Percentiles rank a stretch among this genome's conserved stretches.
phyloP scores from a whole-genome alignment of 2,113 vertebrate genomes.

The Ploceus nigricollis region DNA sequence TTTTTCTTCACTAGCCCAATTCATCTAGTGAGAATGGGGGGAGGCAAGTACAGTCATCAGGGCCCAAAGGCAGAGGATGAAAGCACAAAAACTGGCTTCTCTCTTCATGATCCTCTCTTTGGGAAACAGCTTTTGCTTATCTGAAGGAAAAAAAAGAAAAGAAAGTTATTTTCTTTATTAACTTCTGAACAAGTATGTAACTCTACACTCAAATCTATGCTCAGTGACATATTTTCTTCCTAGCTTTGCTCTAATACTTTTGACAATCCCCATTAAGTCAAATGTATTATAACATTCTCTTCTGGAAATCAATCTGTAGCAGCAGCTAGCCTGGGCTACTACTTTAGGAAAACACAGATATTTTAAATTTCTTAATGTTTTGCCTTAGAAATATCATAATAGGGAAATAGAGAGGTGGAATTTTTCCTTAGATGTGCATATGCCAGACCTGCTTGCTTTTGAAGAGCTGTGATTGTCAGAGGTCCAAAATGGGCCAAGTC shows the following conservation, averaged over 20 bases:
- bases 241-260: background rate
- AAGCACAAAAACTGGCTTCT: background rate
- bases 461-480: background rate
- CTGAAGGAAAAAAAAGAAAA: background rate
- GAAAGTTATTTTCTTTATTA: background rate
- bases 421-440: background rate
- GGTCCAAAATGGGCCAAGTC: conserved; percentile 28
- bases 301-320: background rate
- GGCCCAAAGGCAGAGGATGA: conserved; percentile 31
- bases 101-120: background rate
- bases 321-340: background rate
- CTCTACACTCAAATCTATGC: background rate
- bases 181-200: background rate
- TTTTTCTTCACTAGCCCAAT: conserved; percentile 19
- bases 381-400: background rate
- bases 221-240: background rate
- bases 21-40: conserved; percentile 1
- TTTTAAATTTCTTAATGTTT: background rate
- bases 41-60: background rate
- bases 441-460: background rate
- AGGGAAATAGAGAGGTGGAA: background rate
- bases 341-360: background rate
- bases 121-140: conserved; percentile 35
- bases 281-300: background rate
- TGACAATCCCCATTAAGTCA: background rate